Conservation (phyloP, 2,888 invertebrate species). For the Melieria picta region DNA sequence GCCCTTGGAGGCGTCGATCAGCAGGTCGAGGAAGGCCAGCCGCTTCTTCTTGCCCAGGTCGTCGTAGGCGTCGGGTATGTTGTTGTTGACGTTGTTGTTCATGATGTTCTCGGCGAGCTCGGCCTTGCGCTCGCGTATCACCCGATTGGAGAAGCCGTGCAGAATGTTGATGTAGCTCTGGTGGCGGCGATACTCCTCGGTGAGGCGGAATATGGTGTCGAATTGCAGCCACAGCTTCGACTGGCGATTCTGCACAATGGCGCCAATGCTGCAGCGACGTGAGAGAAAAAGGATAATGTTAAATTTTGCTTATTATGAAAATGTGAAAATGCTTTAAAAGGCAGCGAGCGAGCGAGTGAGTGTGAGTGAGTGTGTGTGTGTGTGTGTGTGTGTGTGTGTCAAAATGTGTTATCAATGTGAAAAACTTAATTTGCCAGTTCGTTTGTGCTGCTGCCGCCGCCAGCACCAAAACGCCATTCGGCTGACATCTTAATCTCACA, state of each 20-base stretch:
- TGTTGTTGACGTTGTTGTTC: conserved; percentile 54
- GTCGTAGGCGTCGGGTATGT: conserved; percentile 54
- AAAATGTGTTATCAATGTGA: conserved; percentile 27
- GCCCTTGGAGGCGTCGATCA: conserved; percentile 69
- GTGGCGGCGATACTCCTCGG: conserved; percentile 70
- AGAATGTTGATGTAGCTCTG: conserved; percentile 65
- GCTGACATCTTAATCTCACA: conserved; percentile 61
- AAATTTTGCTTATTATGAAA: not conserved
- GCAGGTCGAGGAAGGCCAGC: conserved; percentile 70
- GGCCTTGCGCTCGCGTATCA: conserved; percentile 67
- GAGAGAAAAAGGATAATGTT: not conserved
- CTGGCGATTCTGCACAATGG: conserved; percentile 68
- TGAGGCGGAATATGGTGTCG: conserved; percentile 71
- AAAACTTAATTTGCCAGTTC: conserved; percentile 35
- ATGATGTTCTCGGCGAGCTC: conserved; percentile 58
- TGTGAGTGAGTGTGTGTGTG: not conserved
- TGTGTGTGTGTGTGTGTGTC: conserved; percentile 30
- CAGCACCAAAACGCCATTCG: conserved; percentile 15
- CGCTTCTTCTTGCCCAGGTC: conserved; percentile 68
- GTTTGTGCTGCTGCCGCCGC: conserved; percentile 27
- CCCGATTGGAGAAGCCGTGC: conserved; percentile 67
- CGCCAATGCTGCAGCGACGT: conserved; percentile 65
- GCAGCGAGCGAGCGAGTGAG: not conserved
- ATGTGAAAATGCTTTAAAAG: not conserved
- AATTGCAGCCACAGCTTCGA: conserved; percentile 73